Base-by-base conservation (phyloP, 2,113 vertebrate genomes). In the Epinephelus cyanopodus region DNA sequence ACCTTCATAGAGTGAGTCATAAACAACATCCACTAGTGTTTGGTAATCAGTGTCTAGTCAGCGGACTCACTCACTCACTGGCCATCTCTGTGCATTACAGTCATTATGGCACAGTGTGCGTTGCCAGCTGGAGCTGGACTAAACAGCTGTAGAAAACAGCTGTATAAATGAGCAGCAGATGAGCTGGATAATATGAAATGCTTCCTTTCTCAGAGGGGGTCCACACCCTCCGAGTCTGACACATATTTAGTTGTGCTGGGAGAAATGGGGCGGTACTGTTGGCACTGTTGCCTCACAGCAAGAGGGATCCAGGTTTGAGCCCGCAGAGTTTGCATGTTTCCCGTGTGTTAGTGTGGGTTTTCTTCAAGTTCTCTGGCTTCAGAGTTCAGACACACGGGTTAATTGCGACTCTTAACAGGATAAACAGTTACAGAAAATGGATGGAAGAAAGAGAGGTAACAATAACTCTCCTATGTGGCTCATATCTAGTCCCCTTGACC, bases 381-480 rank as follows among this genome's bases (percentile, higher is more conserved):
- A 29, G 5, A 29, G 29, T 37, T 37, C 33, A 37, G 33, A 37
- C 33, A 37, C 33, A 37, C 33, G 1, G 1, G 6, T 37, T 37
- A 37, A 37, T 37, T 37, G 33, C 33, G 5, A 37, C 33, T 37
- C 33, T 37, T 7, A 37, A 37, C 6, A 37, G 33, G 33, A 37
- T 37, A 37, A 37, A 6, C 5, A 7, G 33, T 37, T 37, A 37
- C 33, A 37, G 33, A 37, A 37, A 6, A 37, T 37, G 33, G 33
- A 37, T 37, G 33, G 33, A 37, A 6, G 33, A 45, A 45, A 45
- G 42, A 12, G 42, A 18, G 11, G 23, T 52, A 27, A 63, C 25
- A 54, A 81, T 61, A 57, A 27, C 23, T 60, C 11, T 62, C 19
- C 67, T 29, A 23, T 56, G 48, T 68, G 27, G 45, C 29, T 79